Evolutionary conservation across 2,113 vertebrate species (phyloP).

Genomic region (Acanthochromis polyacanthus): DNA sequence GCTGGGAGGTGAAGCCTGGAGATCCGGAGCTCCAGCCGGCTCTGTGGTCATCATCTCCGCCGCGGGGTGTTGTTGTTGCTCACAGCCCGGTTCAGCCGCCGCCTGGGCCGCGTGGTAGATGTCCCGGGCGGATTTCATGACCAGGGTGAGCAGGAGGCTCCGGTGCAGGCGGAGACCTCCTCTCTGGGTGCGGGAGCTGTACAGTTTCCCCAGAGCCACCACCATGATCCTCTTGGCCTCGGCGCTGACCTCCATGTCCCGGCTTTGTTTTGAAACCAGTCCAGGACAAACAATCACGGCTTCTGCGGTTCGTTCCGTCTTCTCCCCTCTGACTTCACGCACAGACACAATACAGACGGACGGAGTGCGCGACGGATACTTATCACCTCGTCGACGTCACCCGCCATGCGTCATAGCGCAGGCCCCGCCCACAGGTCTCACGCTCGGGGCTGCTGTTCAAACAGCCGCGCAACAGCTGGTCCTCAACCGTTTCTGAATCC

Average conservation of each 20-base stretch:
- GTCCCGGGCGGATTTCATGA: slow-evolving; percentile 77
- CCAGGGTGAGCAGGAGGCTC: slow-evolving; percentile 73
- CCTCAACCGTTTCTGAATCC: background rate
- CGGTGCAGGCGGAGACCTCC: slow-evolving; percentile 76
- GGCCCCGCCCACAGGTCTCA: slow-evolving; percentile 47
- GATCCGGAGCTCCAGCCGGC: background rate
- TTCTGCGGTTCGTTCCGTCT: background rate
- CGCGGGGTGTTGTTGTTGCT: background rate
- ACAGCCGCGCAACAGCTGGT: slow-evolving; percentile 34
- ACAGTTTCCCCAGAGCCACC: slow-evolving; percentile 75
- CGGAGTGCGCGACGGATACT: slow-evolving; percentile 16
- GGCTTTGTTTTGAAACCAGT: slow-evolving; percentile 30
- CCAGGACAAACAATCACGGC: slow-evolving; percentile 12
- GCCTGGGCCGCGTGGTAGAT: slow-evolving; percentile 72
- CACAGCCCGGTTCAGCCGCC: background rate
- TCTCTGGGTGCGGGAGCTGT: slow-evolving; percentile 71
- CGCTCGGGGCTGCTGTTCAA: background rate
- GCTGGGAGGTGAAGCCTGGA: background rate
- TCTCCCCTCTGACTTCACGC: slow-evolving; percentile 18
- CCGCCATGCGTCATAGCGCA: background rate
- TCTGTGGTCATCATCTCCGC: background rate
- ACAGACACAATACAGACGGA: slow-evolving; percentile 36
- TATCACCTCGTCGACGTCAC: slow-evolving; percentile 74
- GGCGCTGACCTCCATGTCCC: slow-evolving; percentile 73
- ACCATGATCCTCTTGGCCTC: slow-evolving; percentile 81